These are phyloP conservation scores for Drosophila watanabei DNA, from an alignment of 1,140 invertebrate species.

Conservation along the genomic window DNA sequence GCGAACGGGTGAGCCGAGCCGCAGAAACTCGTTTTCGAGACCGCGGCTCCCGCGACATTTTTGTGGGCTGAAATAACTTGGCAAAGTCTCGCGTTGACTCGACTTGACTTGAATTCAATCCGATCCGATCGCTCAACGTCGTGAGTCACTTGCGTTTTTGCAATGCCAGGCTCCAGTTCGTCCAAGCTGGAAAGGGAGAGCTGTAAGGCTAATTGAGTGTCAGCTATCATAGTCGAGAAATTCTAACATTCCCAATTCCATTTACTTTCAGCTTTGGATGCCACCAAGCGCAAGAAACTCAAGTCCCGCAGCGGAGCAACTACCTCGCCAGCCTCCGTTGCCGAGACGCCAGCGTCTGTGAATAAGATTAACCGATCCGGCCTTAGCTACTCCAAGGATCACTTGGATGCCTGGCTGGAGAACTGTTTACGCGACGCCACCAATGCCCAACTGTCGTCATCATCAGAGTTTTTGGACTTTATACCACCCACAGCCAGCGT, in stretches of 20 bases:
- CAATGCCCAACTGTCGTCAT: constrained; percentile 79
- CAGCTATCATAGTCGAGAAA: neutral
- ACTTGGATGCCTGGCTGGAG: constrained; percentile 82
- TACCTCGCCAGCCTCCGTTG: constrained; percentile 11
- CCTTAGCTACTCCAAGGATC: constrained; percentile 75
- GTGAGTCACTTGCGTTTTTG: constrained; percentile 73
- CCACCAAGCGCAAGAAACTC: constrained; percentile 77
- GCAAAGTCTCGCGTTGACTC: constrained; percentile 8
- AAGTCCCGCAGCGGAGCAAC: constrained; percentile 71
- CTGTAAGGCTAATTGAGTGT: constrained; percentile 4
- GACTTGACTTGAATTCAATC: neutral
- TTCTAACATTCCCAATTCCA: constrained; percentile 3
- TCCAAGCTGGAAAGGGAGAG: constrained; percentile 7
- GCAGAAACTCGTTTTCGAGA: constrained; percentile 68
- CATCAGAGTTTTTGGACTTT: constrained; percentile 83
- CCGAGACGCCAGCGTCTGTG: constrained; percentile 15
- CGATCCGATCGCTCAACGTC: constrained; percentile 22
- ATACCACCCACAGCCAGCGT: constrained; percentile 56
- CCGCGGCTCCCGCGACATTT: constrained; percentile 59
- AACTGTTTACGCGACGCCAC: constrained; percentile 80
- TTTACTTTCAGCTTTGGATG: constrained; percentile 50
- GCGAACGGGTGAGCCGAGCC: constrained; percentile 3
- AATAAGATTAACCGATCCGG: constrained; percentile 38
- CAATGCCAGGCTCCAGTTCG: constrained; percentile 47
- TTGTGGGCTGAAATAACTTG: constrained; percentile 66